Evolutionary conservation across 2,797 vertebrate genomes (phyloP).

Genomic region (Toxotes lorentzi): DNA sequence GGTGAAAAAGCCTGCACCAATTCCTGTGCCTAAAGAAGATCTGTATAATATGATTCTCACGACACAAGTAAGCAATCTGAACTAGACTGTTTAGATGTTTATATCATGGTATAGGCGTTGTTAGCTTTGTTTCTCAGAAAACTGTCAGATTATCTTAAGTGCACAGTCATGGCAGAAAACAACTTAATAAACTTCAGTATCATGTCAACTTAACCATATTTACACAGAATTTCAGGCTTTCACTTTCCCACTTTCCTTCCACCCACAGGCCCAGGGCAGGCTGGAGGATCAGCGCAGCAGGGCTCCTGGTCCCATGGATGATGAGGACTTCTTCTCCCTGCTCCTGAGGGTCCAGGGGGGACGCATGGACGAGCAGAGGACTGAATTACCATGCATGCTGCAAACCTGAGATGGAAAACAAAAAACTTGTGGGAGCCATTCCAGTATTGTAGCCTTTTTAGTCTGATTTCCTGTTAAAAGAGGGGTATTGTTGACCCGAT

Average conservation of each 20-base stretch:
- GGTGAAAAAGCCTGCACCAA: conserved; percentile 60
- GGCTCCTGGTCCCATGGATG: conserved; percentile 91
- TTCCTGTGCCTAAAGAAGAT: conserved; percentile 84
- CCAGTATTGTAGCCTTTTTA: conserved; percentile 37
- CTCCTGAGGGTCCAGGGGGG: conserved; percentile 90
- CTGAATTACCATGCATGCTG: conserved; percentile 81
- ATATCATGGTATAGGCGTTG: rapidly evolving
- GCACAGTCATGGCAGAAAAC: not conserved
- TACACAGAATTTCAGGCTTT: not conserved
- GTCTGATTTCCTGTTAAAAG: conserved; percentile 23
- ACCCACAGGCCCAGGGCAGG: conserved; percentile 85
- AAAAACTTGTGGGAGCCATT: conserved; percentile 2
- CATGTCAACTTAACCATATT: not conserved
- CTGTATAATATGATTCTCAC: conserved; percentile 90
- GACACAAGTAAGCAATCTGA: conserved; percentile 83
- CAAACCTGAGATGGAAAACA: conserved; percentile 71
- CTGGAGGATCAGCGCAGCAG: conserved; percentile 91
- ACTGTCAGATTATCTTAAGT: not conserved
- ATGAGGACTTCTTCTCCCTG: conserved; percentile 91
- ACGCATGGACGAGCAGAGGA: conserved; percentile 92
- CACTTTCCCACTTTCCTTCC: not conserved
- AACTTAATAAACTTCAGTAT: not conserved
- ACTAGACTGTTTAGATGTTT: not conserved
- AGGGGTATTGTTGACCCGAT: not conserved
- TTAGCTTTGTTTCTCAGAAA: not conserved